These are phyloP conservation scores for Sigmodon hispidus DNA, from an alignment of 2,113 vertebrate species.

Conservation along the genomic window DNA sequence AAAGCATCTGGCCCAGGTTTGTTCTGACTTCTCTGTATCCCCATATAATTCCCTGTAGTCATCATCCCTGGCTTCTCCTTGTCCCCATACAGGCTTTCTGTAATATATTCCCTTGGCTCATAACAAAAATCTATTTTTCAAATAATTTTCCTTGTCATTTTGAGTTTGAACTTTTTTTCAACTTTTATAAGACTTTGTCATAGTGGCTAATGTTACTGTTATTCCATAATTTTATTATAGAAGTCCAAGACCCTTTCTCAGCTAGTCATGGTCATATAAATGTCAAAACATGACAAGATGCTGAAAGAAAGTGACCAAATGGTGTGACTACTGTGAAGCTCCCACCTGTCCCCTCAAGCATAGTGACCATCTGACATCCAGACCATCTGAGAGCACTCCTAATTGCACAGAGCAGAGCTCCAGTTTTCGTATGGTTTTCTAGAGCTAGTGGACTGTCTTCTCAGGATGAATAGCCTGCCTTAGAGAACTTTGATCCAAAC, in stretches of 20 bases:
- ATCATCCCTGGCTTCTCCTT: background rate
- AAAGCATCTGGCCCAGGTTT: background rate
- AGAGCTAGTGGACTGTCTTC: background rate
- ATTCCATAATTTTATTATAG: background rate
- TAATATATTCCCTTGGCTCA: background rate
- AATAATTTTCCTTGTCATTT: conserved; percentile 18
- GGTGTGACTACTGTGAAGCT: fast-evolving
- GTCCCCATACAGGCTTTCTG: background rate
- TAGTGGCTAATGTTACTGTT: background rate
- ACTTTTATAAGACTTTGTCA: background rate
- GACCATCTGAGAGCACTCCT: background rate
- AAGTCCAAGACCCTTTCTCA: background rate
- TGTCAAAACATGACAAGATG: background rate
- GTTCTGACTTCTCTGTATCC: fast-evolving
- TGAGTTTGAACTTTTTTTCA: background rate
- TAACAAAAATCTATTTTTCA: background rate
- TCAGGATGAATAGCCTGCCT: background rate
- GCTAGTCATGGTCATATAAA: background rate
- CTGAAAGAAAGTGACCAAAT: background rate
- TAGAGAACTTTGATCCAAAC: background rate
- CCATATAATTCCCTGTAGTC: background rate
- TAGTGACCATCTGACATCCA: background rate
- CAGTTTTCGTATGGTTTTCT: background rate
- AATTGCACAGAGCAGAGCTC: background rate
- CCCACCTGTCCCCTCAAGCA: too few relatives aligned